Evolutionary conservation across 1,140 invertebrate species (phyloP), one percentile per base, ranked within the genome.

Genomic region (Pteromalus puparum): DNA sequence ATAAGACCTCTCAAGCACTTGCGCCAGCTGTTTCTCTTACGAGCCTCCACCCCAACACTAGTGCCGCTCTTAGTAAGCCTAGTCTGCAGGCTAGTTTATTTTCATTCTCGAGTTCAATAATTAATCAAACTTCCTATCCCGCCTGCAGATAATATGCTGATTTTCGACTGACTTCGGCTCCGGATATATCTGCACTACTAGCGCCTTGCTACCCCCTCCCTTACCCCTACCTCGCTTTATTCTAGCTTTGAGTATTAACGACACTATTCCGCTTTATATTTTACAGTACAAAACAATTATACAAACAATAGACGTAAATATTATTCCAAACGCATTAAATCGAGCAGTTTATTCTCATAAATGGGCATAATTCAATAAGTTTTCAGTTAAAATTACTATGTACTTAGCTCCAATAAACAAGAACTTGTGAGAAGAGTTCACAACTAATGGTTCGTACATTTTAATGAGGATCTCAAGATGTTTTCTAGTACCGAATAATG

Each of bases 1-100:
- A 61, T 61, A 61, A 61, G 53, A 61, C 53, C 53, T 61, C 53
- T 61, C 53, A 61, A 61, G 21, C 53, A 61, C 53, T 61, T 61
- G 53, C 53, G 53, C 53, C 53, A 61, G 53, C 15, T 61, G 53
- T 61, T 61, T 61, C 53, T 61, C 53, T 61, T 61, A 61, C 53
- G 53, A n/a, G 53, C 21, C 53, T 61, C 53, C 6, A 61, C 53
- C 53, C 6, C 21, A n/a, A n/a, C 53, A 53, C 18, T 5, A n/a
- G 18, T 61, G 48, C 13, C 53, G 53, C 53, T 61, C 21, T 3
- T 7, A 21, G 53, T 61, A 61, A 61, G 53, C 53, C 53, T 61
- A 61, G 18, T 61, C 53, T 61, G 53, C 53, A 61, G 53, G 53
- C 15, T 61, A 61, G 53, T 61, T 61, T 61, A 61, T 61, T 61